These are phyloP conservation scores for Nibea coibor DNA, from an alignment of 2,113 vertebrate species.

Conservation along the genomic window DNA sequence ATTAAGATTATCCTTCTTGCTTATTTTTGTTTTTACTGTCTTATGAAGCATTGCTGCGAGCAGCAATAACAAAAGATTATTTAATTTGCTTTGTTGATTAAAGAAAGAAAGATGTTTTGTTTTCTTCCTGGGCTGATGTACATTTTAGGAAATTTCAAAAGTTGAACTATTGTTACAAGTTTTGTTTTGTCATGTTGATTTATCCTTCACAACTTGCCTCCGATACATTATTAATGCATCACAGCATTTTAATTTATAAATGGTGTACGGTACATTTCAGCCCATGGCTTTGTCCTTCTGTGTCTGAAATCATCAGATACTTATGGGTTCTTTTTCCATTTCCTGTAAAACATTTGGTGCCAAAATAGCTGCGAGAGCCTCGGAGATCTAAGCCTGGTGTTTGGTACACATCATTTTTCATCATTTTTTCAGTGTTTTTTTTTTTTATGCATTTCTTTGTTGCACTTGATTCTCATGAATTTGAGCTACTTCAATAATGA, in stretches of 20 bases:
- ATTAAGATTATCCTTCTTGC: conserved; percentile 83
- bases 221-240: conserved; percentile 28
- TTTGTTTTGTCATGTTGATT: conserved; percentile 42
- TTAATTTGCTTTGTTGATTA: conserved; percentile 85
- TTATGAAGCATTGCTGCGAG: conserved; percentile 91
- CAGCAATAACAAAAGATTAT: conserved; percentile 91
- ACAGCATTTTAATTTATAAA: conserved; percentile 24
- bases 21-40: conserved; percentile 81
- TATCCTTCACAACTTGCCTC: conserved; percentile 38
- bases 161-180: conserved; percentile 46
- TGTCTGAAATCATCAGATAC: conserved; percentile 21
- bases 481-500: background rate
- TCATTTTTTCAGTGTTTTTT: background rate
- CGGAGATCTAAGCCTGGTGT: conserved; percentile 9
- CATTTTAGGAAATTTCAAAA: conserved; percentile 41
- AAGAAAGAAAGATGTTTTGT: conserved; percentile 79
- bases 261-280: background rate
- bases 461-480: background rate
- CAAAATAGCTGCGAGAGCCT: conserved; percentile 45
- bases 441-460: background rate
- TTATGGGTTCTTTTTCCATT: background rate
- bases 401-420: background rate
- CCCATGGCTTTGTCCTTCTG: conserved; percentile 62
- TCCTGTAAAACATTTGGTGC: conserved; percentile 38
- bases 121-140: conserved; percentile 43